Percentiles rank a stretch among this genome's conserved stretches.
phyloP scores from a whole-genome alignment of 2,888 invertebrate genomes.

The Eremobia ochroleuca region DNA sequence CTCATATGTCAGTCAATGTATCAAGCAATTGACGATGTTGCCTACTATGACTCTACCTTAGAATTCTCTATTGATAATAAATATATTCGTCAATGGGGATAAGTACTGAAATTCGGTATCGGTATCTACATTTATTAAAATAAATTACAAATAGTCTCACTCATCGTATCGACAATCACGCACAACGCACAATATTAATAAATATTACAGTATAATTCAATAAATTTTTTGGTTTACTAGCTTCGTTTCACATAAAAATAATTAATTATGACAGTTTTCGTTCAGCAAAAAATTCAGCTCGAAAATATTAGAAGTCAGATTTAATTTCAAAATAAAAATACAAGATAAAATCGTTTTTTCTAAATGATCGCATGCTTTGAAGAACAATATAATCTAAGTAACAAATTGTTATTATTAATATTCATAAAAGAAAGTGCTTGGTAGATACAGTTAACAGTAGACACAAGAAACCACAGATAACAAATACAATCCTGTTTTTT shows the following conservation, averaged over 20 bases:
- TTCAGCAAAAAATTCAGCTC: not conserved
- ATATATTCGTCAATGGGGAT: not conserved
- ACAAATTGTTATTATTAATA: not conserved
- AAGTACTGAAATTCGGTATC: conserved; percentile 29
- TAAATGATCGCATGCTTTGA: not conserved
- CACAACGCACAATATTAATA: conserved; percentile 25
- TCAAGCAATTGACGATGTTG: too few relatives aligned
- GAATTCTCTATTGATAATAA: not conserved
- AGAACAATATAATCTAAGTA: not conserved
- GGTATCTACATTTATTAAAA: conserved; percentile 71
- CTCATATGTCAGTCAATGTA: too few relatives aligned
- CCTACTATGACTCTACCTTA: too few relatives aligned
- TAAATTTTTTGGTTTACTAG: conserved; percentile 48
- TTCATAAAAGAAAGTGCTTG: not conserved
- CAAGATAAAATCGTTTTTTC: not conserved
- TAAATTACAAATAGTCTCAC: conserved; percentile 76
- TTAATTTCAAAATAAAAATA: not conserved
- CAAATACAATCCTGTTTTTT: not conserved
- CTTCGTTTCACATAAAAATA: not conserved
- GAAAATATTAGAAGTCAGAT: not conserved
- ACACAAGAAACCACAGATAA: not conserved
- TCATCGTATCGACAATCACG: conserved; percentile 51
- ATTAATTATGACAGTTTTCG: conserved; percentile 1
- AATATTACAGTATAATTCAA: conserved; percentile 13
- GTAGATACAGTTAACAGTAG: not conserved